These are phyloP conservation scores for Hormiphora californensis DNA, from an alignment of 37 sponge, comb jelly and placozoan species.

Conservation along the genomic window DNA sequence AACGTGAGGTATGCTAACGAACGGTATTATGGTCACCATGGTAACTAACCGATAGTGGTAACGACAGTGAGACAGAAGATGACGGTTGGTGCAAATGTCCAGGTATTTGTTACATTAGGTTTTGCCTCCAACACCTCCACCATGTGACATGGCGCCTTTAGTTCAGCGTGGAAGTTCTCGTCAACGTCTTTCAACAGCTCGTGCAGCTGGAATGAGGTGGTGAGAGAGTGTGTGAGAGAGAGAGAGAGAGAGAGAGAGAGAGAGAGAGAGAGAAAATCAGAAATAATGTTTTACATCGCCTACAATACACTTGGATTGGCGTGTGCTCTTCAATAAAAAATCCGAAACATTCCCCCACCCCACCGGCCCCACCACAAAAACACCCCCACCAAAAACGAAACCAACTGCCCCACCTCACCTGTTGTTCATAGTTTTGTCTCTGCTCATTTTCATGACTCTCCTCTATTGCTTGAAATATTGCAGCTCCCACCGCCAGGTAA, in stretches of 20 bases:
- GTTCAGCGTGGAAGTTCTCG: conserved; percentile 35
- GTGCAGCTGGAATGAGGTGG: not conserved
- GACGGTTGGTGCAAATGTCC: conserved; percentile 50
- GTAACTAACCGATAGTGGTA: conserved; percentile 12
- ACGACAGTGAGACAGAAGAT: conserved; percentile 54
- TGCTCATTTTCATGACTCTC: conserved; percentile 38
- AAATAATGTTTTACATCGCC: no score
- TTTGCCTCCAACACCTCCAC: conserved; percentile 37
- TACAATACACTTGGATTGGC: no score
- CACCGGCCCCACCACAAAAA: no score
- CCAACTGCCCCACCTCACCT: not conserved
- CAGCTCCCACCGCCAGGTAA: conserved; percentile 42
- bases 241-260: no score
- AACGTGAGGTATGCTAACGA: not conserved
- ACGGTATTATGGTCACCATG: not conserved
- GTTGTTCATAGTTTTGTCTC: not conserved
- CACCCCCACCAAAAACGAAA: no score
- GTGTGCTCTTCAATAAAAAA: no score
- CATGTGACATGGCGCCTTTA: conserved; percentile 51
- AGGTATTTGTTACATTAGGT: conserved; percentile 30
- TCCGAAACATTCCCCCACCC: no score
- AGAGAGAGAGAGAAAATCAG: no score
- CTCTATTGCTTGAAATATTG: conserved; percentile 51
- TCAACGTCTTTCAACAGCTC: not conserved
- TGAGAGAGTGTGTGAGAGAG: no score